Evolutionary conservation across 2,888 invertebrate species (phyloP), one percentile per base, ranked within the genome.

Genomic region (Smittia sp.): DNA sequence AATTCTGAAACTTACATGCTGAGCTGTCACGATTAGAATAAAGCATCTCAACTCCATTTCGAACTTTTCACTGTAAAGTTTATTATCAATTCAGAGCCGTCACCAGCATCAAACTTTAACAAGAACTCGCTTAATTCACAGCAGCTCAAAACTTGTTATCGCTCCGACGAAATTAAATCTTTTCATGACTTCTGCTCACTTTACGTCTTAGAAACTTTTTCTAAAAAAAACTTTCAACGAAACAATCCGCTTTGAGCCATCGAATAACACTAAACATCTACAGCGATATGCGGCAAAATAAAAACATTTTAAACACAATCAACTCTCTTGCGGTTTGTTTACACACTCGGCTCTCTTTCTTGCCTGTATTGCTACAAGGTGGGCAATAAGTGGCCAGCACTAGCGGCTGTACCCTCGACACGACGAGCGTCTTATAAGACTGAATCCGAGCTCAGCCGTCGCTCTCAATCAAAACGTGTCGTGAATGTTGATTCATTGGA

Each of bases 211-310:
- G 22, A 58, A 58, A 20, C 22, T 63, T 63, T 63, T 13, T 27
- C 62, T 24, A n/a, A n/a, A n/a, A n/a, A n/a, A n/a, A n/a, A 46
- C 46, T 46, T 11, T n/a, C 18, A 63, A 25, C n/a, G n/a, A 4
- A 63, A 22, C 63, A 63, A 20, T 63, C 25, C 25, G 24, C 63
- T 63, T 6, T 13, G 27, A 63, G 15, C 3, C 22, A 63, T 25
- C 20, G 20, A 63, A 25, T n/a, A 63, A 25, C 27, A 63, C 63
- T 63, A 63, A 63, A 22, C 22, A 58, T 18, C 58, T 58, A 20
- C 22, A 58, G 22, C 58, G 22, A 58, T 1, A 22, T 3, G 9
- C 22, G 58, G 22, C 20, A 58, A 18, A 58, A 58, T 52, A n/a
- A 52, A n/a, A 52, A 52, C 52, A 52, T 15, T 13, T 58, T 20